phyloP scores from a whole-genome alignment of 2,113 vertebrate genomes.

The Esox niger region DNA sequence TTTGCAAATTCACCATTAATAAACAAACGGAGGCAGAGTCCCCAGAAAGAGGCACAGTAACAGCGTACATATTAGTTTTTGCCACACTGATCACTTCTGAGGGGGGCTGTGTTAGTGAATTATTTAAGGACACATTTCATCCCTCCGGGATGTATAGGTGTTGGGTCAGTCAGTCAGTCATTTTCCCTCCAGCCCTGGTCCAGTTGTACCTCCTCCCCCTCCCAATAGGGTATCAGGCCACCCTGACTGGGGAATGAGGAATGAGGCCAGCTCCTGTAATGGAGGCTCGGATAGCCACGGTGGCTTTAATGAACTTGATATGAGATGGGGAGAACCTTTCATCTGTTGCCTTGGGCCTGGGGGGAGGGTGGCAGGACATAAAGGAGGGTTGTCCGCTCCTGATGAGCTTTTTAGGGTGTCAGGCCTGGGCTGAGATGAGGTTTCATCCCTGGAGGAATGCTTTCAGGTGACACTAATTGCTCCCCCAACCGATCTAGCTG shows the following conservation, averaged over 20 bases:
- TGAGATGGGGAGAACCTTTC: slow-evolving; percentile 62
- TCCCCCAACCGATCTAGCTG: slow-evolving; percentile 61
- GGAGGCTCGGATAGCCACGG: slow-evolving; percentile 44
- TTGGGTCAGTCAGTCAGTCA: not conserved
- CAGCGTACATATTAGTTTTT: not conserved
- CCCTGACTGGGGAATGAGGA: slow-evolving; percentile 14
- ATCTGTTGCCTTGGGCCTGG: slow-evolving; percentile 47
- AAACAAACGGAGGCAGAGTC: not conserved
- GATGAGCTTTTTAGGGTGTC: slow-evolving; percentile 71
- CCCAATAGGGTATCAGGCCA: slow-evolving; percentile 11
- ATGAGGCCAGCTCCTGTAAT: slow-evolving; percentile 46
- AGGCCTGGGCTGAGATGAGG: slow-evolving; percentile 62
- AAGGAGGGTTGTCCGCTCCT: slow-evolving; percentile 68
- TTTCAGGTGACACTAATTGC: slow-evolving; percentile 78
- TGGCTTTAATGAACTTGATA: slow-evolving; percentile 67
- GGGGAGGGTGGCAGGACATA: slow-evolving; percentile 34
- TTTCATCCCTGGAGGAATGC: slow-evolving; percentile 62
- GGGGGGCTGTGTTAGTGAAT: not conserved
- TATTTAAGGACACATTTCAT: not conserved
- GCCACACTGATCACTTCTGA: not conserved
- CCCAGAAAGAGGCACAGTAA: not conserved
- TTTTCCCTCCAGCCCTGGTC: not conserved
- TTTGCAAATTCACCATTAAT: not conserved
- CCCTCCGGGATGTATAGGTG: not conserved
- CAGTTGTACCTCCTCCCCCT: not conserved